phyloP scores from a whole-genome alignment of 1,140 invertebrate species.

The Eupristina koningsbergeri region DNA sequence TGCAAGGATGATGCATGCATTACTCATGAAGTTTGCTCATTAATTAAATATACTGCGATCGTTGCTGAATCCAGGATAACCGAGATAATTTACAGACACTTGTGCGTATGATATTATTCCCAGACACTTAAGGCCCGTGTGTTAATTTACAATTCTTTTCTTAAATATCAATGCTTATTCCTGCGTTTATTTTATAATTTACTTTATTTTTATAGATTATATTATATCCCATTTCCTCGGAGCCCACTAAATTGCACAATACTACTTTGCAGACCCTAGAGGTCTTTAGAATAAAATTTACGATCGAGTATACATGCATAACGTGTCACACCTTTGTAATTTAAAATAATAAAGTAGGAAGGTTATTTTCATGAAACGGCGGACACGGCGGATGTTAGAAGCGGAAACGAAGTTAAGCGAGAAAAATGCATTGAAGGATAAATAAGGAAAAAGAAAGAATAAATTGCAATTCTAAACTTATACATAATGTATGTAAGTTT shows the following conservation, averaged over 20 bases:
- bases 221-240: too few relatives aligned
- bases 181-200: background rate
- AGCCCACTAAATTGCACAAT: too few relatives aligned
- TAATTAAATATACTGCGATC: background rate
- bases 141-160: background rate
- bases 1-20: background rate
- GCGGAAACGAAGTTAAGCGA: background rate
- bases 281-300: background rate
- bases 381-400: background rate
- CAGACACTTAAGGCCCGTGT: background rate
- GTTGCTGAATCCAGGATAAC: background rate
- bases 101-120: background rate
- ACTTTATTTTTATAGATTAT: background rate
- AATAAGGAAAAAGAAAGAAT: slow-evolving; percentile 23
- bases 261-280: too few relatives aligned
- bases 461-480: slow-evolving; percentile 29
- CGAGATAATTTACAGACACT: background rate
- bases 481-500: background rate
- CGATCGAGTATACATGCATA: background rate
- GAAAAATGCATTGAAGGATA: background rate
- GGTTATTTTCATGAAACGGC: background rate
- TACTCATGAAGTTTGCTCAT: background rate
- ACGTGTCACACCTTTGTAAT: background rate
- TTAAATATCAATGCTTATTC: background rate
- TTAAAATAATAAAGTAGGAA: background rate